Conservation (phyloP, 2,797 vertebrate species). For the Cyclura pinguis region DNA sequence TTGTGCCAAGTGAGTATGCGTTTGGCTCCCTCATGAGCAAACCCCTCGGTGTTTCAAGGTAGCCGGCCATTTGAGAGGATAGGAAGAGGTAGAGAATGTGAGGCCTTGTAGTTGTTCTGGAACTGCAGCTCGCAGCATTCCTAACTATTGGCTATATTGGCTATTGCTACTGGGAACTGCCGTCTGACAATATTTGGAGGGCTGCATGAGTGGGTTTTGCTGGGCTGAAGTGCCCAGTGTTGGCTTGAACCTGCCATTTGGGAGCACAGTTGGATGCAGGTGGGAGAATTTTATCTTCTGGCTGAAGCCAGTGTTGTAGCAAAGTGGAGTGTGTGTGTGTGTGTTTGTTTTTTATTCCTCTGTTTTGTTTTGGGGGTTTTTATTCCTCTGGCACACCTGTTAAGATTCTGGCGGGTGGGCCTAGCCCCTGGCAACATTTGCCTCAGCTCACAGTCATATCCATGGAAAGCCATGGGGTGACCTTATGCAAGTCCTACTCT, state of each 20-base stretch:
- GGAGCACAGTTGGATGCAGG: neutral
- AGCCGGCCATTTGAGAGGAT: neutral
- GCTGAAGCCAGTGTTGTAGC: neutral
- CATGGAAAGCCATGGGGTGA: too few species aligned
- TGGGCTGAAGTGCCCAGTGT: too few species aligned
- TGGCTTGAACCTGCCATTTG: neutral
- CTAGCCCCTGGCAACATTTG: neutral
- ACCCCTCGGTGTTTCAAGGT: neutral
- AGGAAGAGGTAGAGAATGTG: too few species aligned
- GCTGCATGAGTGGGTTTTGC: neutral
- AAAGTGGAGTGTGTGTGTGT: neutral
- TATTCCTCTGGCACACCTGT: neutral
- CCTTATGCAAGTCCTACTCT: too few species aligned
- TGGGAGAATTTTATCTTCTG: neutral
- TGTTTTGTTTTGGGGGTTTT: neutral
- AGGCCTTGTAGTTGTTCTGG: too few species aligned
- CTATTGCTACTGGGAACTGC: too few species aligned
- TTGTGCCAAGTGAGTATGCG: conserved; percentile 83
- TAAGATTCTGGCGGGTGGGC: neutral
- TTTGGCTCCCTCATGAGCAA: neutral
- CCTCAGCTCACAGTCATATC: neutral
- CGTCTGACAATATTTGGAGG: too few species aligned
- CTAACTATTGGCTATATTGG: too few species aligned
- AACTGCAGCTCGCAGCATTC: too few species aligned
- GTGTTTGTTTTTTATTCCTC: neutral